Conservation (phyloP, 2,797 vertebrate genomes). For the Melanotaenia nigrans region DNA sequence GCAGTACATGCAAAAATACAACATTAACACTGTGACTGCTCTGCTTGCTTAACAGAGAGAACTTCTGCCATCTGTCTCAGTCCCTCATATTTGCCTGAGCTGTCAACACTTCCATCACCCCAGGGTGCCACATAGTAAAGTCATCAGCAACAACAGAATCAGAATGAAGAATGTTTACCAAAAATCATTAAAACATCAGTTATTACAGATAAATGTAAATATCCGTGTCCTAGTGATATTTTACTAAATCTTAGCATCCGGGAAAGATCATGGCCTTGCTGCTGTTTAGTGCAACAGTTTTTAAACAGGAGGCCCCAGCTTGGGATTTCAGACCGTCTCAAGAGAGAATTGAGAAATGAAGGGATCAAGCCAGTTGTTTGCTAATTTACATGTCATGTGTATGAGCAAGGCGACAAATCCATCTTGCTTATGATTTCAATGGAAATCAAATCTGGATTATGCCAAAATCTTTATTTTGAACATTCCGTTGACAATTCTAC, state of each 20-base stretch:
- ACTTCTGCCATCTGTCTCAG: conserved; percentile 68
- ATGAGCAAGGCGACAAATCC: too few species aligned
- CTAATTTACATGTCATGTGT: too few species aligned
- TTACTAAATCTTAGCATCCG: not conserved
- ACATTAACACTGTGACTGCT: conserved; percentile 66
- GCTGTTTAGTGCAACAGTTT: not conserved
- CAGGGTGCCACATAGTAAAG: conserved; percentile 25
- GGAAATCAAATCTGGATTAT: too few species aligned
- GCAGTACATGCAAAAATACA: conserved; percentile 68
- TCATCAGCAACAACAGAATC: conserved; percentile 30
- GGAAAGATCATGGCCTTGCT: not conserved
- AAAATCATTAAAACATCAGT: conserved; percentile 1
- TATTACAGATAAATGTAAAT: conserved; percentile 11
- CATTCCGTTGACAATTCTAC: too few species aligned
- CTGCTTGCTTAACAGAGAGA: conserved; percentile 62
- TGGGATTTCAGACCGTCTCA: too few species aligned
- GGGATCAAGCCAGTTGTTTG: too few species aligned
- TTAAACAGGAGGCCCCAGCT: too few species aligned
- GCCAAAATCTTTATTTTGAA: too few species aligned
- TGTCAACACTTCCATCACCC: conserved; percentile 50
- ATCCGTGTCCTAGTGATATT: not conserved
- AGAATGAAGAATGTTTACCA: not conserved
- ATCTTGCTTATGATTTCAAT: too few species aligned
- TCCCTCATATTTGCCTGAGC: conserved; percentile 24
- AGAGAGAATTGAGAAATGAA: too few species aligned